Base-by-base conservation (phyloP, 2,797 vertebrate genomes). In the Threskiornis aethiopicus region DNA sequence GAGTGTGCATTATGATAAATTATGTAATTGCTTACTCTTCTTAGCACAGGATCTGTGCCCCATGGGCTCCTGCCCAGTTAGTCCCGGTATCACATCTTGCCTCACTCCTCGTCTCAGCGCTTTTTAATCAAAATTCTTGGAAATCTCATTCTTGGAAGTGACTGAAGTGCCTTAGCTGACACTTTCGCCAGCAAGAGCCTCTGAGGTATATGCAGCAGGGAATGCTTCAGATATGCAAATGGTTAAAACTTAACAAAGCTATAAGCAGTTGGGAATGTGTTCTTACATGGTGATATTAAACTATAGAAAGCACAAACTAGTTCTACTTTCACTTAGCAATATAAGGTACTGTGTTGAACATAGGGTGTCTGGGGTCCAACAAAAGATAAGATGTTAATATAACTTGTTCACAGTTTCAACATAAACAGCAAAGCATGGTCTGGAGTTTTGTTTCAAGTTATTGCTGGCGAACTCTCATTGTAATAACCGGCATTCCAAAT, bases 101-200 rank as follows among this genome's bases (percentile, higher is more conserved):
- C 61, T 95, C 82, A 31, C 39, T 85, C 57, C 46, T 82, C 1
- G 1, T 76, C 64, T 69, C 83, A 70, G 73, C 2, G 16, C 25
- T 95, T 92, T 73, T 92, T 67, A 91, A 95, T 94, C 75, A 85
- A 90, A 90, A 87, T 96, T 84, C 94, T 79, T 93, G 82, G 94
- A 96, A 95, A 64, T 64, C 54, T 82, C 6, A 5, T 94, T 96
- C 95, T 95, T 94, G 90, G 93, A 96, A 96, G 75, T 35, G 54
- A 44, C 58, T 66, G 52, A 81, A 86, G 44, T 0, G 51, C 39
- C 67, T 86, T 54, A 83, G 24, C 57, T 4, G 72, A 88, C 2
- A 3, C 28, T 93, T 92, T 81, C 33, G 26, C 10, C 54, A 76
- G 62, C 33, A 79, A 59, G 47, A 66, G 8, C 77, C 67, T 64